Evolutionary conservation across 2,888 invertebrate species (phyloP).

Genomic region (Ptilodon capucinus): DNA sequence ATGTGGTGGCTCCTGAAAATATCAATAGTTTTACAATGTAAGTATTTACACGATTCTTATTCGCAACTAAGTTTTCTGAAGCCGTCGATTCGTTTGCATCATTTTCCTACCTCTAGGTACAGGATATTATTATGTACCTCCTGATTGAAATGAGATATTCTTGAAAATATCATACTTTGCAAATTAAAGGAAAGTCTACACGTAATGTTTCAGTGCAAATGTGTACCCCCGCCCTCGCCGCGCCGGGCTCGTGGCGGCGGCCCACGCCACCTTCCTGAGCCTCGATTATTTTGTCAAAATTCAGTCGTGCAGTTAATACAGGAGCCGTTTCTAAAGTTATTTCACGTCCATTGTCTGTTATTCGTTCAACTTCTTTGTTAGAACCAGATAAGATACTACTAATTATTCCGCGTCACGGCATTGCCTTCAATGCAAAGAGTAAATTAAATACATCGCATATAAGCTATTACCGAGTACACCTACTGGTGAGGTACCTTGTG

Average conservation of each 20-base stretch:
- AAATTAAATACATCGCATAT: too few relatives aligned
- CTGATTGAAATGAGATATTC: not conserved
- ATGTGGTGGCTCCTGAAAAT: constrained; percentile 65
- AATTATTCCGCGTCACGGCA: not conserved
- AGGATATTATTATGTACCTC: not conserved
- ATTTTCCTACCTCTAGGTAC: not conserved
- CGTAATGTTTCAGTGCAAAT: too few relatives aligned
- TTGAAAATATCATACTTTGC: not conserved
- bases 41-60: too few relatives aligned
- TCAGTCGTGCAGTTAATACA: not conserved
- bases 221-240: too few relatives aligned
- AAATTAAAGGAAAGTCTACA: too few relatives aligned
- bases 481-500: too few relatives aligned
- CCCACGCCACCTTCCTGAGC: too few relatives aligned
- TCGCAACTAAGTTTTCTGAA: too few relatives aligned
- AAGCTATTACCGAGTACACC: too few relatives aligned
- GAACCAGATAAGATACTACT: not conserved
- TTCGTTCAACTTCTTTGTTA: not conserved
- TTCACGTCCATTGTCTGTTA: not conserved
- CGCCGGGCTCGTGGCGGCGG: too few relatives aligned
- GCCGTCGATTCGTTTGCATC: too few relatives aligned
- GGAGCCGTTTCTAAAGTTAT: not conserved
- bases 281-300: not conserved
- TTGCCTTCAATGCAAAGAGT: not conserved
- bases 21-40: constrained; percentile 64